Evolutionary conservation across 1,140 invertebrate genomes (phyloP).

Genomic region (Himalopsyche phryganea): DNA sequence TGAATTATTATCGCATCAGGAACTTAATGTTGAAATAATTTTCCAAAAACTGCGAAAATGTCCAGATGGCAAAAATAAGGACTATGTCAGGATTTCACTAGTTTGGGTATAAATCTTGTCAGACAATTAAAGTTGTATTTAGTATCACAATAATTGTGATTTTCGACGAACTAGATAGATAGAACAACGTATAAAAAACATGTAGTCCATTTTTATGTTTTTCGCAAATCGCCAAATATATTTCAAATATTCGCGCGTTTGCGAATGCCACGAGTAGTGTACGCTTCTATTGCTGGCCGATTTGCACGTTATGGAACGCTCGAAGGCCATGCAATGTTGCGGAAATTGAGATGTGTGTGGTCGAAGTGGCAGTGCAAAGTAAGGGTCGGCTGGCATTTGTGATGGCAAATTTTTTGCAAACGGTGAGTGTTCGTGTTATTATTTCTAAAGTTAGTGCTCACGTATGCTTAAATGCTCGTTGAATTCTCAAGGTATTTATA

Average conservation of each 20-base stretch:
- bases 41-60: too few species aligned
- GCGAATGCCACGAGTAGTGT: constrained; percentile 47
- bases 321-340: constrained; percentile 56
- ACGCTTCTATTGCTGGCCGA: constrained; percentile 47
- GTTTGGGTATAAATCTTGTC: too few species aligned
- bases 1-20: too few species aligned
- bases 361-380: constrained; percentile 57
- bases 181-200: too few species aligned
- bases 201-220: too few species aligned
- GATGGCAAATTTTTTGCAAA: constrained; percentile 56
- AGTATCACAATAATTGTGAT: too few species aligned
- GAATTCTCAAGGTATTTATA: constrained; percentile 41
- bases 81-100: too few species aligned
- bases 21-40: too few species aligned
- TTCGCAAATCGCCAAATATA: constrained; percentile 7
- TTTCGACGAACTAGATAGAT: too few species aligned
- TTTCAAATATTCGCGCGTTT: constrained; percentile 19
- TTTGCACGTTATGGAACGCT: constrained; percentile 56
- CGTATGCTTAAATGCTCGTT: constrained; percentile 42
- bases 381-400: constrained; percentile 56
- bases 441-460: constrained; percentile 40
- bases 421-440: constrained; percentile 49
- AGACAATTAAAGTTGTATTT: too few species aligned
- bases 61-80: too few species aligned
- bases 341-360: constrained; percentile 55